Evolutionary conservation across 2,888 invertebrate genomes (phyloP), one percentile per base, ranked within the genome.

Genomic region (Agrotis clavis): DNA sequence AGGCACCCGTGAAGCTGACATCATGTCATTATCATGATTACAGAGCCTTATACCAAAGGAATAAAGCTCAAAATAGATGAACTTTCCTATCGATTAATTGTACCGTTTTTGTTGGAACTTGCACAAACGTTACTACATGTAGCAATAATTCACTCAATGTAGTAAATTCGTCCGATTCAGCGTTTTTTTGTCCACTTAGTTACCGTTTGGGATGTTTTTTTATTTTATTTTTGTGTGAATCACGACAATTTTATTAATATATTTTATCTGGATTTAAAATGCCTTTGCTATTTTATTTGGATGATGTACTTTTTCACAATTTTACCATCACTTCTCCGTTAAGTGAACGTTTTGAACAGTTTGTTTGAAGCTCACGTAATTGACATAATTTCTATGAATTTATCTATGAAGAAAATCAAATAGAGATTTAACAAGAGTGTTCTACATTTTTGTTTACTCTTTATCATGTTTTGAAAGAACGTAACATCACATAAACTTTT

Each of bases 11-110:
- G 80, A 70, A 73, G 74, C 78, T 83, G 78, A 74, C 83, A 79
- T 83, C 73, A 77, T 83, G 72, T 79, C 69, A 85, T 78, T 80
- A 78, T 71, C 75, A 50, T 73, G 71, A 83, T 80, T 76, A 86
- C 74, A 71, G 73, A 65, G 61, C 75, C 73, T 77, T 77, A 77
- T 65, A 14, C 30, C 76, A 21, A 63, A 53, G 71, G 61, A 35
- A 66, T 76, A 86, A 67, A 76, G 84, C 79, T 64, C 59, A 80
- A 68, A 76, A 79, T 80, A 75, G 50, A 71, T 66, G 56, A 66
- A 50, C 66, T 57, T 67, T 59, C 30, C 41, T 45, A 25, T 7
- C 62, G 67, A 78, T 85, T 85, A 80, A 85, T 77, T 79, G 73
- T 76, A 67, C 66, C 53, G 35, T 84, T 80, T 41, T 74, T 79